Conservation (phyloP, 2,888 invertebrate genomes). For the Lydus trimaculatus region DNA sequence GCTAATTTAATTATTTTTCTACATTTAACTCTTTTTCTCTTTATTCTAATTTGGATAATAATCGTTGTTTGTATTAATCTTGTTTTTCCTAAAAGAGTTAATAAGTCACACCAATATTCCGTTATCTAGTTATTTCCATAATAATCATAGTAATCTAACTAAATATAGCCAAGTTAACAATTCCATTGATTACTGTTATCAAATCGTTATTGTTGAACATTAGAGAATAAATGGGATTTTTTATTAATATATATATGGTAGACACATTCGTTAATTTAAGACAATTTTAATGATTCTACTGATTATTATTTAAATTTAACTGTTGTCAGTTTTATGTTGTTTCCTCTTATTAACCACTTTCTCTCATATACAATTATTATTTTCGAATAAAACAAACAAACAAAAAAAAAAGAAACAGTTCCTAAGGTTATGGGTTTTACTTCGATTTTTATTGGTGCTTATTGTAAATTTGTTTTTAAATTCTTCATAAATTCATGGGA, state of each 20-base stretch:
- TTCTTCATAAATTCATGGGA: background rate
- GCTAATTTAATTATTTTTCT: background rate
- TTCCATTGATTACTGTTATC: background rate
- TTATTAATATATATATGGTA: background rate
- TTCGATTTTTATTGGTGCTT: background rate
- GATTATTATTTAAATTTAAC: background rate
- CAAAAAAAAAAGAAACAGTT: no score
- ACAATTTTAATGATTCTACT: background rate
- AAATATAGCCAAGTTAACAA: background rate
- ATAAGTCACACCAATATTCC: constrained; percentile 9
- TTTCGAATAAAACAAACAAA: background rate
- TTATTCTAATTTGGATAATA: background rate
- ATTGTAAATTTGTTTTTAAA: background rate
- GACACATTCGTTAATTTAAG: background rate
- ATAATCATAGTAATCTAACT: background rate
- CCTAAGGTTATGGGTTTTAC: background rate
- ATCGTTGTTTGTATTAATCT: background rate
- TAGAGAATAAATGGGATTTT: background rate
- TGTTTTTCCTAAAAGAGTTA: background rate
- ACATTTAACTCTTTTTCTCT: background rate
- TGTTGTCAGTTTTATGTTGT: background rate
- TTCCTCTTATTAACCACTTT: background rate
- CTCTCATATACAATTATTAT: constrained; percentile 3
- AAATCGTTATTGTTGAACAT: background rate
- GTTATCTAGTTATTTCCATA: background rate